phyloP scores from a whole-genome alignment of 1,140 invertebrate genomes.

The Drosophila rhopaloa region DNA sequence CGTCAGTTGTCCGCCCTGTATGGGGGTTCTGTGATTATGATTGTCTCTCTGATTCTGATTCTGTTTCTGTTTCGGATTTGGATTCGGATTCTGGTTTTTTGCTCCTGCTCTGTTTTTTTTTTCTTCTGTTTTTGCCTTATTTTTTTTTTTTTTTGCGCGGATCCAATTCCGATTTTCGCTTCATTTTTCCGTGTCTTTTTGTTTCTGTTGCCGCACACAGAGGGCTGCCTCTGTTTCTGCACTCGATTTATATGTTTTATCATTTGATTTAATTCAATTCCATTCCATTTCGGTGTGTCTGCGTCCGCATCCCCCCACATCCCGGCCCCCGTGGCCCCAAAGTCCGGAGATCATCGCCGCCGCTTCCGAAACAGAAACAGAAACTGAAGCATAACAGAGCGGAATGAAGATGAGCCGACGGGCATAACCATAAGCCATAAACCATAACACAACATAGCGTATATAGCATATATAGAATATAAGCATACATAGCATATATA shows the following conservation, averaged over 20 bases:
- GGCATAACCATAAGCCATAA: constrained; percentile 62
- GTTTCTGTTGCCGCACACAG: constrained; percentile 50
- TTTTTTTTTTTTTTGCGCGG: neutral
- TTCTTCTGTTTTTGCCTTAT: no score
- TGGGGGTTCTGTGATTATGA: constrained; percentile 19
- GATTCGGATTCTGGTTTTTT: constrained; percentile 10
- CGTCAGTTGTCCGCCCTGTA: constrained; percentile 28
- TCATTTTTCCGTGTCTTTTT: constrained; percentile 31
- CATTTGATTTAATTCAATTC: constrained; percentile 83
- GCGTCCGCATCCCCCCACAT: constrained; percentile 27
- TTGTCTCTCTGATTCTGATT: constrained; percentile 26
- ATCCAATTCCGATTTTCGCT: constrained; percentile 39
- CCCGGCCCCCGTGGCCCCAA: neutral
- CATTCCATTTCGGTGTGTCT: constrained; percentile 72
- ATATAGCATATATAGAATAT: neutral
- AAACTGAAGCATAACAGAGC: constrained; percentile 7
- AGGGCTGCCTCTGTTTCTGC: constrained; percentile 79
- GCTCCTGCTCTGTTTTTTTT: constrained; percentile 9
- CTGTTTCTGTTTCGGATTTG: constrained; percentile 21
- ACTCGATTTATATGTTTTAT: constrained; percentile 83
- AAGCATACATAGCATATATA: constrained; percentile 2
- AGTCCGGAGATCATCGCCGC: constrained; percentile 37
- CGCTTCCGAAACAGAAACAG: constrained; percentile 68
- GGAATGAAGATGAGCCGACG: constrained; percentile 1
- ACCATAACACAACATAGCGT: constrained; percentile 31